Evolutionary conservation across 23 tunicate genomes (phyloP), one percentile per base, ranked within the genome.

Genomic region (Halocynthia aurantium): DNA sequence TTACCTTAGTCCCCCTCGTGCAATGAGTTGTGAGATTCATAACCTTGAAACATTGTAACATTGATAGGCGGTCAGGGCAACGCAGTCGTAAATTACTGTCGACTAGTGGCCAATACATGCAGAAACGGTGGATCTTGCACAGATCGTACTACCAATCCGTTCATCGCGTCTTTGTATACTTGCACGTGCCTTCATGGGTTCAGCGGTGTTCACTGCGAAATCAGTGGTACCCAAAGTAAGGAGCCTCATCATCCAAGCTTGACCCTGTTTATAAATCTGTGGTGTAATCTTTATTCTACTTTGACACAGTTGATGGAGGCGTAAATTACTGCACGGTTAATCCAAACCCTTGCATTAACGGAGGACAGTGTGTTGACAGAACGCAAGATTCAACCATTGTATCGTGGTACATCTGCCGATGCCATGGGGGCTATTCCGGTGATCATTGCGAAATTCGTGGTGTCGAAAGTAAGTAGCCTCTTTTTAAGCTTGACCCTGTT

Each of bases 91-190:
- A 65, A 65, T 15, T 65, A 65, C 70, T 65, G 70, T 2, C 5
- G 49, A 15, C 10, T 65, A 8, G 6, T 20, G 22, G 31, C 49
- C 0, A 65, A 65, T 65, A 6, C 70, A 15, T 65, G 70, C 31
- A 20, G 22, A 49, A 65, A 65, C 2, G 70, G 70, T 65, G 70
- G 70, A 65, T 10, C 70, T 0, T 65, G 70, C 31, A 15, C 31
- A 65, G 70, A 65, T 65, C 70, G 70, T 65, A 20, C 19, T 9
- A 8, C 70, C 6, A 40, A 49, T 8, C 70, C 70, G 22, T 65
- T 6, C 15, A 65, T 65, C 15, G 19, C 31, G 22, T 65, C 70
- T 15, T 65, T 40, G 70, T 65, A 65, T 15, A 49, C 6, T 0
- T 65, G 70, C 70, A 49, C 22, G 22, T 65, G 70, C 31, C 70